Percentiles rank a stretch among this genome's conserved stretches.
Evolutionary conservation across 2,888 invertebrate genomes (phyloP).

Genomic region (Heliconius ethilla): DNA sequence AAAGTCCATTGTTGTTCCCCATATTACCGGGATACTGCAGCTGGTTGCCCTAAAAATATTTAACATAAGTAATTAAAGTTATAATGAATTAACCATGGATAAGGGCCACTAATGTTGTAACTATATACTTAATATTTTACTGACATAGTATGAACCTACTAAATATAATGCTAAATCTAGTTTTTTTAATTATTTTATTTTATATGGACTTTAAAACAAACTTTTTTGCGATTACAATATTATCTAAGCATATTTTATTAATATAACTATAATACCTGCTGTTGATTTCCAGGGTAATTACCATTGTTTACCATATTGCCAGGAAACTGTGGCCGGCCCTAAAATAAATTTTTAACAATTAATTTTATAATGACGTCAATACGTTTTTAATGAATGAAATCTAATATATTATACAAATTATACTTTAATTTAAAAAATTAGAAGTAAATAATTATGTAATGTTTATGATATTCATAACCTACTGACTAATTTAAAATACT

Average conservation of each 20-base stretch:
- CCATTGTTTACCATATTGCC: background rate
- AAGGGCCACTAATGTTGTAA: too few species aligned
- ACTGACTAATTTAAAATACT: background rate
- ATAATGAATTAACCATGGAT: too few species aligned
- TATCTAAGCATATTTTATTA: too few species aligned
- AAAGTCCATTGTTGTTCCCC: constrained; percentile 1
- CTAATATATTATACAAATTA: too few species aligned
- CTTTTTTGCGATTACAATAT: too few species aligned
- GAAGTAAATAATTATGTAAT: background rate
- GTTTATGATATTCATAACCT: background rate
- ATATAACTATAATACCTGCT: constrained; percentile 1
- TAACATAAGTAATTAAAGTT: background rate
- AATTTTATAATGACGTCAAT: too few species aligned
- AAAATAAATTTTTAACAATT: background rate
- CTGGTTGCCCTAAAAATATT: background rate
- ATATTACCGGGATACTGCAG: constrained; percentile 1
- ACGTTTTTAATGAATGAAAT: too few species aligned
- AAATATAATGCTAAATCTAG: too few species aligned
- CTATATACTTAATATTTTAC: too few species aligned
- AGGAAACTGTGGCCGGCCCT: background rate
- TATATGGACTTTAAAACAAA: too few species aligned
- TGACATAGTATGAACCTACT: too few species aligned
- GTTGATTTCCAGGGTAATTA: background rate
- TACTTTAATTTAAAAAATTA: background rate
- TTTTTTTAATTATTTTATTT: too few species aligned